phyloP scores from a whole-genome alignment of 2,113 vertebrate species.

The Corvus moneduloides region DNA sequence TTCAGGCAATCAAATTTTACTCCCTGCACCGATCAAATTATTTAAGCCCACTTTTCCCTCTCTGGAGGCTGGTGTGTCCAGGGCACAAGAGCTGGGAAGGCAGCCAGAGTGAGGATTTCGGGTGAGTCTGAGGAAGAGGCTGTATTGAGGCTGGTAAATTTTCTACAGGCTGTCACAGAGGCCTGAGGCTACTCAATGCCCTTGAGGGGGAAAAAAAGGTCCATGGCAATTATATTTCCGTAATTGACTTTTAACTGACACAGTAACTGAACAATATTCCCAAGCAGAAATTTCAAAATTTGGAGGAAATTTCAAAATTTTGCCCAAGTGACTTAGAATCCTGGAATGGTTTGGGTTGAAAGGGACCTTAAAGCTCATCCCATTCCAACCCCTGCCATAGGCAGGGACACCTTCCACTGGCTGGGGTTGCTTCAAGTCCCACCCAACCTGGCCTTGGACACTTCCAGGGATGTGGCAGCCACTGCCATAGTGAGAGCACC shows the following conservation, averaged over 20 bases:
- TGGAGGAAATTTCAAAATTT: background rate
- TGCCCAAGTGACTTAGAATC: background rate
- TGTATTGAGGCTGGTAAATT: background rate
- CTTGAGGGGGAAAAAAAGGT: rapidly evolving
- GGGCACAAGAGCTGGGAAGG: background rate
- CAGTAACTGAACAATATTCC: background rate
- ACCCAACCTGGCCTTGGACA: background rate
- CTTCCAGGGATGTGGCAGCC: background rate
- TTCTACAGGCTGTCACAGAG: background rate
- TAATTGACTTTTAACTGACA: background rate
- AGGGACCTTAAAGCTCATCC: background rate
- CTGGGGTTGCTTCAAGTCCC: background rate
- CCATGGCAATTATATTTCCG: background rate
- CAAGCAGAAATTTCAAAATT: background rate
- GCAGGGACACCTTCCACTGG: background rate
- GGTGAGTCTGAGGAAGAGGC: background rate
- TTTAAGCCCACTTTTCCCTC: background rate
- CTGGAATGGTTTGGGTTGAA: background rate
- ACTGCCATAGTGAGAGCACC: background rate
- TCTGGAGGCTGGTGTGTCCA: background rate
- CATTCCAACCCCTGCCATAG: rapidly evolving
- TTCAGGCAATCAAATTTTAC: background rate
- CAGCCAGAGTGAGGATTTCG: background rate
- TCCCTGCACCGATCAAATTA: background rate
- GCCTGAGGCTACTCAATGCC: background rate